Evolutionary conservation across 2,797 vertebrate species (phyloP), one percentile per base, ranked within the genome.

Genomic region (Paguma larvata): DNA sequence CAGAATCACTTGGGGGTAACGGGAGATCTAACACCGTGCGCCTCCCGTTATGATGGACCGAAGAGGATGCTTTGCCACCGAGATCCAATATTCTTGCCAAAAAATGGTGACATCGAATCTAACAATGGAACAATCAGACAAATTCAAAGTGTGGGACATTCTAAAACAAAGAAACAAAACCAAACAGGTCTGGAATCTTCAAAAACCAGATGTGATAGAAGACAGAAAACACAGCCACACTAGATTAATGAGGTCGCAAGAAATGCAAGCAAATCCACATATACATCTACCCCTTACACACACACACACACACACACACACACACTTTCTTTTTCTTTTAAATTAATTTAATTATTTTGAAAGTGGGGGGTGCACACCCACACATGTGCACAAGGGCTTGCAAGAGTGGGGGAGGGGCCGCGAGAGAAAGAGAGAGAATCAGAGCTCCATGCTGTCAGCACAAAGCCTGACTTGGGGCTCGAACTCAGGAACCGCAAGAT

Each of bases 141-240:
- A 38, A 80, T 63, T 62, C 12, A 23, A 68, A 78, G 16, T 78
- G 30, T 68, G 48, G 48, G 30, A 77, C 10, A 78, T 78, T 67
- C 9, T 78, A n/a, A 78, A 92, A 85, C 59, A 67, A 80, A 87
- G 38, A 70, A 62, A 84, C 8, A n/a, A 83, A 78, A 68, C 18
- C 13, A 85, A 85, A 67, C 19, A 46, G 34, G 11, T 72, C 41
- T 91, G 53, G 79, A 62, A 63, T 63, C 53, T 84, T 84, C 41
- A 38, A 48, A 83, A 62, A 48, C 30, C 30, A 23, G 62, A 38
- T 34, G 23, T 48, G 19, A 48, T 30, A 62, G 46, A 72, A 63
- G 67, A 84, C 19, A 56, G 13, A 8, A 83, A 75, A 75, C 48
- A 18, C 63, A 67, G 46, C 44, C 44, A n/a, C 48, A 27, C 23